phyloP scores from a whole-genome alignment of 2,113 vertebrate genomes.

The Nothoprocta pentlandii region DNA sequence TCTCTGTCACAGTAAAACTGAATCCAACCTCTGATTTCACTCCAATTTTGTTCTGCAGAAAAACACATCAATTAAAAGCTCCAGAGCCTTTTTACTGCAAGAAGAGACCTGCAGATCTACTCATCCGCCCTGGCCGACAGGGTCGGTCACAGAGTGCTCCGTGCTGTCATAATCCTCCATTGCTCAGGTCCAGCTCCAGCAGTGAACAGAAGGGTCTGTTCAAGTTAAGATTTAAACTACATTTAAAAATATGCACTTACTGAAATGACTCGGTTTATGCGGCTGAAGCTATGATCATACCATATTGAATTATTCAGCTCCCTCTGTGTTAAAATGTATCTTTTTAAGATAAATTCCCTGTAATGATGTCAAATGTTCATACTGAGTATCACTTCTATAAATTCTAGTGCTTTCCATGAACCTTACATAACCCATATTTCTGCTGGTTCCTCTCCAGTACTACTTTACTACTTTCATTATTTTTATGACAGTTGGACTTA shows the following conservation, averaged over 20 bases:
- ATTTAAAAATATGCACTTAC: not conserved
- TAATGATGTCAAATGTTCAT: not conserved
- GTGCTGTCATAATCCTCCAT: not conserved
- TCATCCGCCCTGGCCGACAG: not conserved
- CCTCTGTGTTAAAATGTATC: not conserved
- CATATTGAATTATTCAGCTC: not conserved
- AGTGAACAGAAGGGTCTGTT: not conserved
- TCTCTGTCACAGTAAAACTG: not conserved
- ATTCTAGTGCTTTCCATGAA: not conserved
- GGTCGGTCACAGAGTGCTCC: not conserved
- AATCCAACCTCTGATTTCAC: not conserved
- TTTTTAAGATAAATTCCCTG: not conserved
- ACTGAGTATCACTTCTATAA: not conserved
- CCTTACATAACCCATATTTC: not conserved
- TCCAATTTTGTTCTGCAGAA: not conserved
- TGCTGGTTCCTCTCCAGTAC: not conserved
- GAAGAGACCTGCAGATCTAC: not conserved
- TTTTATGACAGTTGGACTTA: not conserved
- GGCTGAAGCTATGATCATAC: not conserved
- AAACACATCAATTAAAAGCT: not conserved
- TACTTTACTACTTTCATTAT: not conserved
- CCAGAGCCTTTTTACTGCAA: not conserved
- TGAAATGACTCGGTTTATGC: not conserved
- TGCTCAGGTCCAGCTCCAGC: not conserved
- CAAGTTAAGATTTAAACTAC: not conserved